Evolutionary conservation across 2,113 vertebrate genomes (phyloP).

Genomic region (Ardeotis arabs): DNA sequence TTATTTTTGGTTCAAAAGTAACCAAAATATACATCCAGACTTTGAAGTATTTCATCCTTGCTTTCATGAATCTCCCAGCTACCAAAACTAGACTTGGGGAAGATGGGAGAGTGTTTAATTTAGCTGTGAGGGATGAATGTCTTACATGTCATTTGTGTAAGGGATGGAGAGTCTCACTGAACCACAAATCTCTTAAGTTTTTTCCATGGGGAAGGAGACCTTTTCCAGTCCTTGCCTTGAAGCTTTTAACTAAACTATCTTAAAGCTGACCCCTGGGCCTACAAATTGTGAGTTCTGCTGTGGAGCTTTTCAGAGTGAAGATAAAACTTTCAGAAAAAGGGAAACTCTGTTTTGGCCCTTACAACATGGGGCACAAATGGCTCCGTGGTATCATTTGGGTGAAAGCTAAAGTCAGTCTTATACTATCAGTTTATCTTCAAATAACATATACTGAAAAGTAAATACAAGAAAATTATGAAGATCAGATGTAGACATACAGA

Average conservation of each 20-base stretch:
- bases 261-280: not conserved
- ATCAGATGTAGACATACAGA: not conserved
- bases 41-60: not conserved
- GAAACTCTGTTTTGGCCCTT: not conserved
- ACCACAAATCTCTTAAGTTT: not conserved
- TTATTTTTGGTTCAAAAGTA: not conserved
- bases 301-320: not conserved
- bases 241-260: not conserved
- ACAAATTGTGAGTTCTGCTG: not conserved
- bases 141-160: not conserved
- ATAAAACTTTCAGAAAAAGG: not conserved
- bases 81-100: not conserved
- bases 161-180: not conserved
- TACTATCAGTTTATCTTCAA: not conserved
- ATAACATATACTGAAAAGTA: not conserved
- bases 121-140: not conserved
- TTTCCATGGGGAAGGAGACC: not conserved
- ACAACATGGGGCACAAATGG: not conserved
- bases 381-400: not conserved
- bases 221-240: not conserved
- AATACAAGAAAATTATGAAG: not conserved
- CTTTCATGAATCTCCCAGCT: not conserved
- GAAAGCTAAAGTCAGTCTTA: not conserved
- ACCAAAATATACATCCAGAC: not conserved
- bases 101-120: not conserved